These are phyloP conservation scores for Eudasyphora cyanicolor DNA, from an alignment of 2,888 invertebrate species.

Conservation along the genomic window DNA sequence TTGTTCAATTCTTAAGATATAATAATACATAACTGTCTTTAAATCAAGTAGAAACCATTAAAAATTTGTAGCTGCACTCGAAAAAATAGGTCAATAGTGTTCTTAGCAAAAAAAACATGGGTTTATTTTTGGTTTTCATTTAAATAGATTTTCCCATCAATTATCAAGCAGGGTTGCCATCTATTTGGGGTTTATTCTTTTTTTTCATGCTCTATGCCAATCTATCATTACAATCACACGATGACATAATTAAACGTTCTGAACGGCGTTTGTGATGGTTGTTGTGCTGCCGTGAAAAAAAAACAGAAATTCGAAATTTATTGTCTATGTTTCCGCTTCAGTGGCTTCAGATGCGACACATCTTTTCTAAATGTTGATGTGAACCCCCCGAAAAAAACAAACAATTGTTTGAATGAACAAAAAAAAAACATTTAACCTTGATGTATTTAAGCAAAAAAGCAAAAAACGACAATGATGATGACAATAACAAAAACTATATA, in stretches of 20 bases:
- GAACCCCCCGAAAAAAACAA: conserved; percentile 21
- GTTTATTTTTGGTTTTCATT: too few species aligned
- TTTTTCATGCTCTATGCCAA: not conserved
- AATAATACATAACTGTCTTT: too few species aligned
- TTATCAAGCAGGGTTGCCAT: not conserved
- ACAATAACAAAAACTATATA: conserved; percentile 15
- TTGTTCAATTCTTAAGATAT: too few species aligned
- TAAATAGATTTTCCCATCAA: not conserved
- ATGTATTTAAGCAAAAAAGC: conserved; percentile 34
- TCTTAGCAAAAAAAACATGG: too few species aligned
- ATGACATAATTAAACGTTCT: conserved; percentile 55
- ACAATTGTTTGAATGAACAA: conserved; percentile 23
- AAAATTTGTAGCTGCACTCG: too few species aligned
- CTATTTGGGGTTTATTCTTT: not conserved
- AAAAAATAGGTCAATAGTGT: conserved; percentile 5
- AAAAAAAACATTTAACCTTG: conserved; percentile 52
- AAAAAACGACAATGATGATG: too few species aligned
- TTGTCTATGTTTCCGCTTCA: conserved; percentile 51
- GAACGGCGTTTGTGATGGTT: not conserved
- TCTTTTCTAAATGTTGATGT: conserved; percentile 35
- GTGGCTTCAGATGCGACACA: conserved; percentile 36
- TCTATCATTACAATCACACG: not conserved
- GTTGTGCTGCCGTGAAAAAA: conserved; percentile 16
- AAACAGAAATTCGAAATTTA: conserved; percentile 23
- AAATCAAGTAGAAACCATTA: too few species aligned